A percentile compares a stretch with the other conserved stretches of the same genome.
Evolutionary conservation across 35 echinoderm and acorn worm genomes (phyloP).

Genomic region (Stichopus chloronotus): DNA sequence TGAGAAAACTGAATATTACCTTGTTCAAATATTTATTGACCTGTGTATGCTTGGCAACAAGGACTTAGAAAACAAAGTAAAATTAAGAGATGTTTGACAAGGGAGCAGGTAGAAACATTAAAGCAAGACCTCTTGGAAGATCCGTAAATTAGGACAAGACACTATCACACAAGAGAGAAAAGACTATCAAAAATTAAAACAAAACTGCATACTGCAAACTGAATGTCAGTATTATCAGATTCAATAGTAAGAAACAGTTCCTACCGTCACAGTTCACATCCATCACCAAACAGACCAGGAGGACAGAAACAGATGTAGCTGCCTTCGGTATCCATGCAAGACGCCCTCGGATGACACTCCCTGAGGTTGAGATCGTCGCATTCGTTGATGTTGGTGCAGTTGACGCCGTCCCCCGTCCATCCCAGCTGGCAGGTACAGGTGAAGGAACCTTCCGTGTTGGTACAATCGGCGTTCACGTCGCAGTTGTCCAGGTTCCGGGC

Average conservation of each 20-base stretch:
- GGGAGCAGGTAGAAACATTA: too few relatives aligned
- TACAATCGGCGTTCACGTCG: constrained; percentile 59
- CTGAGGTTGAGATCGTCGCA: constrained; percentile 10
- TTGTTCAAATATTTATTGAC: too few relatives aligned
- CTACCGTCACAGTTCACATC: constrained; percentile 76
- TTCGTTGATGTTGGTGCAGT: constrained; percentile 79
- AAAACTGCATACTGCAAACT: too few relatives aligned
- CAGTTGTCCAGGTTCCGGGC: constrained; percentile 55
- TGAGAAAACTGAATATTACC: too few relatives aligned
- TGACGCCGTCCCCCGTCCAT: constrained; percentile 40
- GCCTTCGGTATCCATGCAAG: constrained; percentile 71
- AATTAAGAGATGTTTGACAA: too few relatives aligned
- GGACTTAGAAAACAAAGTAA: too few relatives aligned
- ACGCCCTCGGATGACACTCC: constrained; percentile 69
- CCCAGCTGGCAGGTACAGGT: constrained; percentile 66
- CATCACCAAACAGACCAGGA: constrained; percentile 69
- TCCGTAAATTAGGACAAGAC: too few relatives aligned
- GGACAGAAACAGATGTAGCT: constrained; percentile 73
- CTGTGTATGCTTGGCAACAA: too few relatives aligned
- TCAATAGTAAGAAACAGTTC: not conserved
- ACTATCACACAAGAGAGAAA: too few relatives aligned
- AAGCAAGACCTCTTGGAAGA: too few relatives aligned
- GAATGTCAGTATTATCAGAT: too few relatives aligned
- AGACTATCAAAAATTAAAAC: too few relatives aligned
- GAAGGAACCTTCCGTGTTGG: constrained; percentile 70